phyloP scores from a whole-genome alignment of 2,797 vertebrate genomes.

The Lagocephalus sceleratus region DNA sequence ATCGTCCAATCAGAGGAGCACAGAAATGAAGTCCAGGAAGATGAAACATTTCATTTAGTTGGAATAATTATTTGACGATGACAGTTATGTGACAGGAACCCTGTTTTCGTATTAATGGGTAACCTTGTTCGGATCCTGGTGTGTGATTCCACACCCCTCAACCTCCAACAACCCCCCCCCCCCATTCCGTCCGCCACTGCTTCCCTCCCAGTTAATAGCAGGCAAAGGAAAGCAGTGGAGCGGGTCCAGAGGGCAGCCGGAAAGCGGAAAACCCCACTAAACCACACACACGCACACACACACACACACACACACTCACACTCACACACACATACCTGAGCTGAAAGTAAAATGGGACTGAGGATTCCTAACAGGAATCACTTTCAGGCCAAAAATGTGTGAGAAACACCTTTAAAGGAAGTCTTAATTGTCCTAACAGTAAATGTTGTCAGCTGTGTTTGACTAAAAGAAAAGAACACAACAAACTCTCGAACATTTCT shows the following conservation, averaged over 20 bases:
- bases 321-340: constrained; percentile 44
- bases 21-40: not conserved
- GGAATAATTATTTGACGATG: no score
- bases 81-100: not conserved
- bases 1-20: no score
- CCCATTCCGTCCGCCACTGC: constrained; percentile 9
- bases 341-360: constrained; percentile 42
- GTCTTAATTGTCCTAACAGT: no score
- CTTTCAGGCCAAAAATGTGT: constrained; percentile 5
- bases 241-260: constrained; percentile 29
- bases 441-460: no score
- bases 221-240: constrained; percentile 40
- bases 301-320: constrained; percentile 2
- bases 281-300: constrained; percentile 20
- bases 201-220: constrained; percentile 17
- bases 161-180: constrained; percentile 2
- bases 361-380: no score
- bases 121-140: constrained; percentile 23
- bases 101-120: constrained; percentile 35
- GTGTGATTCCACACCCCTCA: constrained; percentile 13
- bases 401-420: no score
- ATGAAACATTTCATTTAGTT: not conserved
- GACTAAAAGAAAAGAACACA: no score
- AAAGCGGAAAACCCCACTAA: constrained; percentile 27
- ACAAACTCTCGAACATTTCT: no score